These are phyloP conservation scores for Cheiracanthium punctorium DNA, from an alignment of 2,888 invertebrate genomes.

Conservation along the genomic window DNA sequence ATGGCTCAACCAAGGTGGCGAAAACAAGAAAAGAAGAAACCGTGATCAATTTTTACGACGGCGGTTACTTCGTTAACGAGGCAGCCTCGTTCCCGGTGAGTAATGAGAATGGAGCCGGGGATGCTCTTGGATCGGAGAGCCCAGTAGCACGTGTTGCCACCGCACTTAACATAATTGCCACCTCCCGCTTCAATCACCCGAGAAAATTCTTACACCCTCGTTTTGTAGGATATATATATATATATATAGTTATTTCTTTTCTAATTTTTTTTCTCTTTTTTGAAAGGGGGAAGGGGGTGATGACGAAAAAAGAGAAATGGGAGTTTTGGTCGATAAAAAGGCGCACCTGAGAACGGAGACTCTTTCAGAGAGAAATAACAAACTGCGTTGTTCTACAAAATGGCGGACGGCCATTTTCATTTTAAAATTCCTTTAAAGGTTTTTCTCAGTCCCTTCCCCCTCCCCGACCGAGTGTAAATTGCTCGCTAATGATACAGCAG, in stretches of 20 bases:
- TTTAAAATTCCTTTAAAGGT: not conserved
- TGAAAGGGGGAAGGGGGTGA: not conserved
- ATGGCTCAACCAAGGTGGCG: no score
- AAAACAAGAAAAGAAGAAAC: not conserved
- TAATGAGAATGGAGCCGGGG: conserved; percentile 32
- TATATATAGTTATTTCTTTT: not conserved
- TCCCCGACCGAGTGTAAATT: no score
- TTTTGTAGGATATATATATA: not conserved
- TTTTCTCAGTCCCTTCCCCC: no score
- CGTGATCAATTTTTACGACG: not conserved
- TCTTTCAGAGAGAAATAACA: not conserved
- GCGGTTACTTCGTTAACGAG: conserved; percentile 1
- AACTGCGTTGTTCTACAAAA: not conserved
- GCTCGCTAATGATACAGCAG: not conserved
- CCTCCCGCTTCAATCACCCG: conserved; percentile 46
- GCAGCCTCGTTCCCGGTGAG: not conserved
- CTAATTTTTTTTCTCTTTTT: not conserved
- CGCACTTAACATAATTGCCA: conserved; percentile 66
- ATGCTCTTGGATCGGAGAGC: not conserved
- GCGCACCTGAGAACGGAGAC: not conserved
- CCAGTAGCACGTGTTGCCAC: conserved; percentile 47
- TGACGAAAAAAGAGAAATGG: no score
- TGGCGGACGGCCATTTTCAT: not conserved
- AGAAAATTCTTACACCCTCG: conserved; percentile 30
- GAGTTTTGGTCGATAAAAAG: not conserved